Evolutionary conservation across 2,888 invertebrate genomes (phyloP).

Genomic region (Hirudinaria manillensis): DNA sequence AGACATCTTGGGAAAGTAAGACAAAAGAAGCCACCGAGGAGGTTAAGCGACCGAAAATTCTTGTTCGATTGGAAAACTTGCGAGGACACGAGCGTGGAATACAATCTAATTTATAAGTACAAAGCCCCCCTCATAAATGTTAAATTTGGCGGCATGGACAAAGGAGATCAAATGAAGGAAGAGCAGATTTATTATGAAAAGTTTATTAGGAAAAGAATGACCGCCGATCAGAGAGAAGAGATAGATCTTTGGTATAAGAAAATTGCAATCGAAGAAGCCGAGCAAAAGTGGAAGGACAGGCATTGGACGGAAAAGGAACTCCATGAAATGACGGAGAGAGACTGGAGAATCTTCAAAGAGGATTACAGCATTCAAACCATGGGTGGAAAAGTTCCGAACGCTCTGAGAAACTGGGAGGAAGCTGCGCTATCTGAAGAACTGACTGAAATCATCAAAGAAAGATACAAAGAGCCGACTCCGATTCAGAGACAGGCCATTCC

Average conservation of each 20-base stretch:
- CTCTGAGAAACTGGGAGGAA: slow-evolving; percentile 90
- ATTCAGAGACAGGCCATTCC: slow-evolving; percentile 99
- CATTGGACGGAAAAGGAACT: slow-evolving; percentile 95
- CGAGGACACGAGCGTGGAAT: too few species aligned
- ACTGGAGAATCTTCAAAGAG: slow-evolving; percentile 98
- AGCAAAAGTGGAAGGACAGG: slow-evolving; percentile 96
- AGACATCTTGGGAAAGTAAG: slow-evolving; percentile 86
- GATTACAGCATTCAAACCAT: slow-evolving; percentile 98
- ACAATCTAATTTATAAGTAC: too few species aligned
- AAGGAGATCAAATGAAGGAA: slow-evolving; percentile 69
- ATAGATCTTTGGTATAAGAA: slow-evolving; percentile 80
- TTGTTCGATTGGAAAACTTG: too few species aligned
- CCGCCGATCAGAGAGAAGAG: slow-evolving; percentile 91
- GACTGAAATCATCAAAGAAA: slow-evolving; percentile 78
- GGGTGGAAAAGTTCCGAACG: slow-evolving; percentile 92
- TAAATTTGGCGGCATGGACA: slow-evolving; percentile 96
- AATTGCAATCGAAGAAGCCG: slow-evolving; percentile 88
- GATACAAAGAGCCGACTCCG: slow-evolving; percentile 76
- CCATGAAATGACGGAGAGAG: slow-evolving; percentile 94
- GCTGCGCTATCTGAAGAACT: slow-evolving; percentile 78
- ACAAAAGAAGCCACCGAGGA: slow-evolving; percentile 76
- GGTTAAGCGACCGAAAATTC: slow-evolving; percentile 85
- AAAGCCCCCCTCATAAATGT: too few species aligned
- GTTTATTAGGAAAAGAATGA: slow-evolving; percentile 84
- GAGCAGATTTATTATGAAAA: slow-evolving; percentile 96